Base-by-base conservation (phyloP, 2,113 vertebrate species). In the Orthochromis indermauri region DNA sequence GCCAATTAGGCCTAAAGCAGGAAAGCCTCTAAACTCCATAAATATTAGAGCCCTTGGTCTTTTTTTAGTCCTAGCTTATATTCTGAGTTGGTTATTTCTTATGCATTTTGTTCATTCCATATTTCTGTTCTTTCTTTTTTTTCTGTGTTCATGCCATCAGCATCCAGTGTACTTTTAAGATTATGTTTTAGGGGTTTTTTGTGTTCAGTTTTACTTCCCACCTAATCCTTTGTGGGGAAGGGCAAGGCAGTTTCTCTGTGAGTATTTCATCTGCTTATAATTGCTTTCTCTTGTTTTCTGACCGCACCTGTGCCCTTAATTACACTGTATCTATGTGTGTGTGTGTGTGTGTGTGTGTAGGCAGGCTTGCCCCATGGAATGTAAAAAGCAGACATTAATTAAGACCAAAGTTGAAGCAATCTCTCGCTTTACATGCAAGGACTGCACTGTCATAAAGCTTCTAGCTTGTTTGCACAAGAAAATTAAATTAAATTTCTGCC, bases 171-270 rank as follows among this genome's bases (percentile, higher is more conserved):
- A 66, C 61, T 37, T 37, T 66, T n/a, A 66, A 37, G 33, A n/a
- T 66, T 66, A 66, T 66, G 17, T 66, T 66, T 66, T 3, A 33
- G 5, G 14, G 2, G 3, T 10, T 61, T 16, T 17, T 0, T 0
- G 31, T 66, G 35, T 68, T 37, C n/a, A 40, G 35, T 40, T 42
- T 71, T 42, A 71, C n/a, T 42, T 42, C 35, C 35, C 7, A 40
- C 19, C 0, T 8, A 68, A 68, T 68, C 35, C 35, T 63, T 33
- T 4, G 28, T 63, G 28, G 59, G 16, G 0, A 63, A 33, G 9
- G 2, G 16, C 59, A 19, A 33, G 28, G 0, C 28, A 63, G 16
- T 21, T 68, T 13, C 33, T 5, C 35, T 0, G 0, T 68, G 33
- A 40, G 0, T 40, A 37, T 68, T 40, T 68, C 11, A 33, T 16